These are phyloP conservation scores for Gymnoscelis rufifasciata DNA, from an alignment of 2,888 invertebrate genomes.

Conservation along the genomic window DNA sequence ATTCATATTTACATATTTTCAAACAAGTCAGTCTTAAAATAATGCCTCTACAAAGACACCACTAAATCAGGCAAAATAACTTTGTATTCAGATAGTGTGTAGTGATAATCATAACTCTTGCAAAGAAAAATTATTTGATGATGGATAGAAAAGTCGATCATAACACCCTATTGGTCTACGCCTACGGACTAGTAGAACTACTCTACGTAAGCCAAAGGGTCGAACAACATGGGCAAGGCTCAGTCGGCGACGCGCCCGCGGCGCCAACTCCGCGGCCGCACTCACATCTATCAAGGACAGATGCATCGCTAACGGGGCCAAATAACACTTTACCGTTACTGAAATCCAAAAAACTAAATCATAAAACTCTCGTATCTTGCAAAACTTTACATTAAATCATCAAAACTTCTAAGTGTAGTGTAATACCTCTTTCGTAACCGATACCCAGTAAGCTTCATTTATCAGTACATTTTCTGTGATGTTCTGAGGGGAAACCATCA, in stretches of 20 bases:
- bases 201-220: conserved; percentile 78
- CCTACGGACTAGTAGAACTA: conserved; percentile 75
- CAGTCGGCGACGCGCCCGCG: conserved; percentile 44
- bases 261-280: conserved; percentile 47
- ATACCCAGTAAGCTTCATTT: conserved; percentile 96
- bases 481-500: conserved; percentile 89
- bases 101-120: conserved; percentile 75
- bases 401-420: conserved; percentile 80
- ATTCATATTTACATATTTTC: conserved; percentile 73
- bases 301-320: conserved; percentile 81
- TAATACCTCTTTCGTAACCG: conserved; percentile 93
- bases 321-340: conserved; percentile 78
- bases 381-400: conserved; percentile 79
- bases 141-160: conserved; percentile 76
- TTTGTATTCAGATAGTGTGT: conserved; percentile 68
- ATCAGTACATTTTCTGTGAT: conserved; percentile 97
- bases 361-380: conserved; percentile 77
- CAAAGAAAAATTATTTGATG: conserved; percentile 75
- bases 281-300: conserved; percentile 76
- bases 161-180: conserved; percentile 78
- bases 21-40: conserved; percentile 67
- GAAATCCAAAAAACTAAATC: conserved; percentile 79
- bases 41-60: conserved; percentile 76
- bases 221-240: conserved; percentile 59
- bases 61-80: conserved; percentile 72